Evolutionary conservation across 2,113 vertebrate species (phyloP), one percentile per base, ranked within the genome.

Genomic region (Solea solea): DNA sequence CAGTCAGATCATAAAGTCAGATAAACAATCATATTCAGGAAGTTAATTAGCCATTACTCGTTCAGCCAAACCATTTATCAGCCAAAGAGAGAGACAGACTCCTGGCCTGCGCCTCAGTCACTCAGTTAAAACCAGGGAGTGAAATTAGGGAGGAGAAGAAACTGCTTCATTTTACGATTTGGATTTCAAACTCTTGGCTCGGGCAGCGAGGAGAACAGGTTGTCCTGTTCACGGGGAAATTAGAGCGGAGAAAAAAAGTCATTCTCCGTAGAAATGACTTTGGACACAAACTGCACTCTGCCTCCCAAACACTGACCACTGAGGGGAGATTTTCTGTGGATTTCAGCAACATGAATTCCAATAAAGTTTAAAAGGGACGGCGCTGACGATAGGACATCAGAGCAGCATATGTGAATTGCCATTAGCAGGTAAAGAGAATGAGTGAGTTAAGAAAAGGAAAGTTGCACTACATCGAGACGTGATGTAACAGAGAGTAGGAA

Each of bases 21-120:
- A 88, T 82, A 89, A 90, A 92, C 86, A 86, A 80, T 88, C 67
- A 76, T 65, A 85, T 86, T 82, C 68, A 72, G 70, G 64, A 51
- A 82, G 78, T 79, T 85, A 88, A 91, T 90, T 87, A 84, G 73
- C 78, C 72, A 81, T 90, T 80, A 85, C 73, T 83, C 60, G 65
- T 74, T 58, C 56, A 70, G 84, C 82, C 87, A 83, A 84, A 72
- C 3, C 15, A 58, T 66, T 80, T 51, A 25, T 70, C 69, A 76
- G 83, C 83, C 89, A 76, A 66, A 74, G 60, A 82, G 72, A 57
- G 50, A 82, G 60, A 65, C 67, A 8, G 64, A 48, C 40, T 64
- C 40, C 73, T 82, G 77, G 78, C 78, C 71, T 74, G 39, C 7
- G 50, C 52, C 53, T 78, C 56, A 25, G 58, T 68, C 75, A 25